phyloP scores from a whole-genome alignment of 1,140 invertebrate species.

The Cydia amplana region DNA sequence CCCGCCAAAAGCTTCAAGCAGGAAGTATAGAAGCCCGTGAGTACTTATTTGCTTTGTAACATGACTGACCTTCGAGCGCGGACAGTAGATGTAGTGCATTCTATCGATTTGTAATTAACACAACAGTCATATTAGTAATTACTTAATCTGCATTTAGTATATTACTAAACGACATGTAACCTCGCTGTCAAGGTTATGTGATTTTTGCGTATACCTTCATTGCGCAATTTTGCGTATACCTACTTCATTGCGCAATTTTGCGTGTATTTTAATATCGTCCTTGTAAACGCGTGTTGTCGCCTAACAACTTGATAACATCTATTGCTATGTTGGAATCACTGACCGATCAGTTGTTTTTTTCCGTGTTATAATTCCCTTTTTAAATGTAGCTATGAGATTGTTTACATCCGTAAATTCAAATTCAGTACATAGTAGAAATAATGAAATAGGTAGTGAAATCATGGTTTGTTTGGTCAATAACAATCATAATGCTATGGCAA shows the following conservation, averaged over 20 bases:
- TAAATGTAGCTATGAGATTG: neutral
- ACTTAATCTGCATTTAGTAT: conserved; percentile 11
- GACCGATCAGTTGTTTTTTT: neutral
- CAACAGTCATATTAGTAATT: conserved; percentile 20
- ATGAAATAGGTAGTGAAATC: neutral
- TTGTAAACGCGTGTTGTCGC: conserved; percentile 12
- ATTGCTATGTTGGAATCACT: neutral
- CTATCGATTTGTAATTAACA: conserved; percentile 12
- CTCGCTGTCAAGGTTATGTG: conserved; percentile 60
- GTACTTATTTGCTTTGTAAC: conserved; percentile 40
- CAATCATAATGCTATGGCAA: conserved; percentile 16
- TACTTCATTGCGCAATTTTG: conserved; percentile 61
- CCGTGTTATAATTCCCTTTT: neutral
- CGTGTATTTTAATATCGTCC: conserved; percentile 29
- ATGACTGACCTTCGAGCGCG: conserved; percentile 21
- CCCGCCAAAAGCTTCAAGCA: conserved; percentile 69
- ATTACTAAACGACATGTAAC: conserved; percentile 47
- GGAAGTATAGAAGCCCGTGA: conserved; percentile 74
- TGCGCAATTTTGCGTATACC: conserved; percentile 58
- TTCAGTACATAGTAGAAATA: neutral
- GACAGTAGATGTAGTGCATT: conserved; percentile 12
- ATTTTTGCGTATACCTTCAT: conserved; percentile 42
- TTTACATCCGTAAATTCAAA: neutral
- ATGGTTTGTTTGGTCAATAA: conserved; percentile 10
- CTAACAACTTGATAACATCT: conserved; percentile 10